These are phyloP conservation scores for Arge pagana DNA, from an alignment of 2,888 invertebrate species.

Conservation along the genomic window DNA sequence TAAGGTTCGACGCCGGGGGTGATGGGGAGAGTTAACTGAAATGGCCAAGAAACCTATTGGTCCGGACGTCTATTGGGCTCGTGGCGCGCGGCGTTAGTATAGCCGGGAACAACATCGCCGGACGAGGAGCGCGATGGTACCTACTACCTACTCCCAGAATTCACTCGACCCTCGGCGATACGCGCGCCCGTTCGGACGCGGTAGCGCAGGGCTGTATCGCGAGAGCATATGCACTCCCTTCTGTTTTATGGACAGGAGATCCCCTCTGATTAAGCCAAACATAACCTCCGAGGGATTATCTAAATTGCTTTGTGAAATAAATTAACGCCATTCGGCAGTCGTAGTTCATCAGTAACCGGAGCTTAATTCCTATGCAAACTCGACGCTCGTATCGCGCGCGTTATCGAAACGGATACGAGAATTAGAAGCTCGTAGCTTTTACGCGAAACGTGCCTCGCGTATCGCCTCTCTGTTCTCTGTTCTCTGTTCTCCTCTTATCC, in stretches of 20 bases:
- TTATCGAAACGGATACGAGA: neutral
- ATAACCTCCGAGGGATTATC: slow-evolving; percentile 51
- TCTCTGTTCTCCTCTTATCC: too few relatives aligned
- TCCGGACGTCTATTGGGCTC: neutral
- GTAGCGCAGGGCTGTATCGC: too few relatives aligned
- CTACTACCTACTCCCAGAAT: too few relatives aligned
- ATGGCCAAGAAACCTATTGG: slow-evolving; percentile 37
- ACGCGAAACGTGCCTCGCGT: too few relatives aligned
- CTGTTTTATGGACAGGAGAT: slow-evolving; percentile 41
- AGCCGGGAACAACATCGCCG: neutral
- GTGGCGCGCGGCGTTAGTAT: neutral
- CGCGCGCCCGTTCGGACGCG: too few relatives aligned
- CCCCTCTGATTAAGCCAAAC: slow-evolving; percentile 51
- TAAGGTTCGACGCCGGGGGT: slow-evolving; percentile 1
- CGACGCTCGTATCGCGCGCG: neutral
- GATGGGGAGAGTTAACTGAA: slow-evolving; percentile 7
- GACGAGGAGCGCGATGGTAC: too few relatives aligned
- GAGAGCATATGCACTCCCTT: slow-evolving; percentile 46
- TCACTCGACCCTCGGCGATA: slow-evolving; percentile 22
- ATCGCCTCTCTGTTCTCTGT: too few relatives aligned
- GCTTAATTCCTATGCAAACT: slow-evolving; percentile 17
- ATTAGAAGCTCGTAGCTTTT: too few relatives aligned
- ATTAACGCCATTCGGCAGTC: slow-evolving; percentile 48
- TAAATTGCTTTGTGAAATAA: slow-evolving; percentile 54
- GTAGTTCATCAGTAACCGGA: slow-evolving; percentile 15